Percentiles rank a stretch among this genome's conserved stretches.
Conservation (phyloP, 2,888 invertebrate genomes). For the Euproctis similis region DNA sequence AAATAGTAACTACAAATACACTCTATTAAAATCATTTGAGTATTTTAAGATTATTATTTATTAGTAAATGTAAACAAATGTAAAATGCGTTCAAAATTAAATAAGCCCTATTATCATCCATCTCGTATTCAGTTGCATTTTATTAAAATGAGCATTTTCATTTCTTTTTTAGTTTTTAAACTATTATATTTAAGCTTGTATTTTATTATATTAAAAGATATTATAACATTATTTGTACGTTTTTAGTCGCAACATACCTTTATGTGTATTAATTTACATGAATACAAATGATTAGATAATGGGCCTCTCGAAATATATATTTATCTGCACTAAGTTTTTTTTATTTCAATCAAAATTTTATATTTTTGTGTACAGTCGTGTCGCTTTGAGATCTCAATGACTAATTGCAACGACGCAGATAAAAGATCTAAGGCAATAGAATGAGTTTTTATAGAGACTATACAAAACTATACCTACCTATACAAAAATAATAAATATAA, state of each 20-base stretch:
- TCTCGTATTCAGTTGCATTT: constrained; percentile 52
- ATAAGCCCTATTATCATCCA: constrained; percentile 49
- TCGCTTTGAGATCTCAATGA: too few relatives aligned
- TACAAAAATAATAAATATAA: too few relatives aligned
- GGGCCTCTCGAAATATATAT: constrained; percentile 72
- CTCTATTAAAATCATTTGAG: too few relatives aligned
- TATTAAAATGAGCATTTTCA: constrained; percentile 52
- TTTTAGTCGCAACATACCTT: constrained; percentile 42
- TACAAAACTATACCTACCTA: too few relatives aligned
- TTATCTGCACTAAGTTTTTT: constrained; percentile 40
- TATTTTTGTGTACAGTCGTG: too few relatives aligned
- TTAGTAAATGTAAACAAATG: constrained; percentile 22
- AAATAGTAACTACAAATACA: too few relatives aligned
- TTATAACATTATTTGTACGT: constrained; percentile 30
- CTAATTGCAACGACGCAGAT: too few relatives aligned
- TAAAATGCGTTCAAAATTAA: constrained; percentile 28
- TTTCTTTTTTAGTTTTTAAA: constrained; percentile 35
- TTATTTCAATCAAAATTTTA: constrained; percentile 7
- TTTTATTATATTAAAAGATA: constrained; percentile 45
- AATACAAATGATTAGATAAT: constrained; percentile 50
- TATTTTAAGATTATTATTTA: background rate
- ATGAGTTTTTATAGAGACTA: too few relatives aligned
- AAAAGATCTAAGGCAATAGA: too few relatives aligned
- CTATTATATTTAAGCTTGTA: constrained; percentile 45
- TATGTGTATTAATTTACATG: constrained; percentile 50